These are phyloP conservation scores for Polydrusus tereticollis DNA, from an alignment of 2,888 invertebrate genomes.

Conservation along the genomic window DNA sequence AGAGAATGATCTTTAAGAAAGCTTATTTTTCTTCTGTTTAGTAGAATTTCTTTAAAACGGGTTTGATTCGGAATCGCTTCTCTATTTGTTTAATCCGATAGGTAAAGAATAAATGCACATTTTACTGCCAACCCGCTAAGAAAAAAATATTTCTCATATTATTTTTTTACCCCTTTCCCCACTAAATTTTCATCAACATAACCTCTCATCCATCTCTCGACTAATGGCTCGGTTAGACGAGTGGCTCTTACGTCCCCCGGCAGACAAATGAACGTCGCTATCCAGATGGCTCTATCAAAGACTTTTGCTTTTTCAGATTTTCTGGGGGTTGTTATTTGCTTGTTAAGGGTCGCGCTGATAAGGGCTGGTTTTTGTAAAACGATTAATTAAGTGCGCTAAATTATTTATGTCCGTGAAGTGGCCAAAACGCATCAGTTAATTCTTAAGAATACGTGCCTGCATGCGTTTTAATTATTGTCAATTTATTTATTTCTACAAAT, in stretches of 20 bases:
- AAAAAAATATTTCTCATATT: background rate
- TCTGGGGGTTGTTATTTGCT: slow-evolving; percentile 47
- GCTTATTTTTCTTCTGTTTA: too few species aligned
- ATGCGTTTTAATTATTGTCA: too few species aligned
- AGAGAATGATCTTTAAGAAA: too few species aligned
- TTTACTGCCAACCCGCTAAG: background rate
- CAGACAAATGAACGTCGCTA: slow-evolving; percentile 64
- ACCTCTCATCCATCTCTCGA: slow-evolving; percentile 44
- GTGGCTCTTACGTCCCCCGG: slow-evolving; percentile 50
- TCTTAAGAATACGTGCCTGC: too few species aligned
- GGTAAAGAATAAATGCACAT: background rate
- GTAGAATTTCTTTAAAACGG: too few species aligned
- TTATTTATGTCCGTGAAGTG: slow-evolving; percentile 33
- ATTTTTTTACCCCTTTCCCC: background rate
- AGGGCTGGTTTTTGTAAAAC: slow-evolving; percentile 36
- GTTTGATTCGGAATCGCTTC: too few species aligned
- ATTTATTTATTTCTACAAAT: background rate
- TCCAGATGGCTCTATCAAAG: slow-evolving; percentile 51
- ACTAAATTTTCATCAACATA: slow-evolving; percentile 6
- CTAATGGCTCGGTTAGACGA: slow-evolving; percentile 52
- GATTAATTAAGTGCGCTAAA: slow-evolving; percentile 47
- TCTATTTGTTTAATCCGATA: too few species aligned
- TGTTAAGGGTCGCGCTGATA: slow-evolving; percentile 43
- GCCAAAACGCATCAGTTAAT: background rate
- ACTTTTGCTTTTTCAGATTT: slow-evolving; percentile 37